These are phyloP conservation scores for Eumacrocentrus americanus DNA, from an alignment of 2,888 invertebrate genomes.

Conservation along the genomic window DNA sequence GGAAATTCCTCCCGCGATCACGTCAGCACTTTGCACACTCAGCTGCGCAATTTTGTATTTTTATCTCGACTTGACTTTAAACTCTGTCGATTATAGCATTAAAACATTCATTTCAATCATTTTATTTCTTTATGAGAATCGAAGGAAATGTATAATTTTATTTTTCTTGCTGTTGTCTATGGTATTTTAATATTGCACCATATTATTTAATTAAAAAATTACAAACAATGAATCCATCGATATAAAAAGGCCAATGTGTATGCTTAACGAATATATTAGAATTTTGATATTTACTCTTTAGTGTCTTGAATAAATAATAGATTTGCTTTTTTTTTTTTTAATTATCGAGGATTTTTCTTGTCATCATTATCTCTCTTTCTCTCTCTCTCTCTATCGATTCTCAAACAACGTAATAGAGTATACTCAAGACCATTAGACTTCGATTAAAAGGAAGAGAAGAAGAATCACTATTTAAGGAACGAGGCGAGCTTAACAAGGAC, in stretches of 20 bases:
- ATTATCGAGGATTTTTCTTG: too few species aligned
- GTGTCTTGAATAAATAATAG: conserved; percentile 36
- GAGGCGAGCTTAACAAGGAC: conserved; percentile 49
- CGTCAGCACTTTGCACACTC: background rate
- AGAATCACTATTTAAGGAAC: conserved; percentile 26
- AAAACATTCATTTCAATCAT: conserved; percentile 16
- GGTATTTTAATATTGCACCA: background rate
- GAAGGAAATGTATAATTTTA: background rate
- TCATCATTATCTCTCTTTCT: too few species aligned
- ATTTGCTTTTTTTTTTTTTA: conserved; percentile 23
- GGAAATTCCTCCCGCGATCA: background rate
- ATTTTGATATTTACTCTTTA: conserved; percentile 49
- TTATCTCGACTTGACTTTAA: background rate
- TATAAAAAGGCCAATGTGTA: too few species aligned
- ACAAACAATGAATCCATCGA: too few species aligned
- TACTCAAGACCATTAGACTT: background rate
- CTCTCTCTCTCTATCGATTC: background rate
- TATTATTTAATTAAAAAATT: background rate
- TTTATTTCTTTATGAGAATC: background rate
- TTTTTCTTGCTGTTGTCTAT: background rate
- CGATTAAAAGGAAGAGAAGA: background rate
- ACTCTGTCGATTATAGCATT: background rate
- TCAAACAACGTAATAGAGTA: background rate
- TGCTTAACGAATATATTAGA: conserved; percentile 41
- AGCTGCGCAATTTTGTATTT: background rate